These are phyloP conservation scores for Malacosoma neustria DNA, from an alignment of 2,888 invertebrate genomes.

Conservation along the genomic window DNA sequence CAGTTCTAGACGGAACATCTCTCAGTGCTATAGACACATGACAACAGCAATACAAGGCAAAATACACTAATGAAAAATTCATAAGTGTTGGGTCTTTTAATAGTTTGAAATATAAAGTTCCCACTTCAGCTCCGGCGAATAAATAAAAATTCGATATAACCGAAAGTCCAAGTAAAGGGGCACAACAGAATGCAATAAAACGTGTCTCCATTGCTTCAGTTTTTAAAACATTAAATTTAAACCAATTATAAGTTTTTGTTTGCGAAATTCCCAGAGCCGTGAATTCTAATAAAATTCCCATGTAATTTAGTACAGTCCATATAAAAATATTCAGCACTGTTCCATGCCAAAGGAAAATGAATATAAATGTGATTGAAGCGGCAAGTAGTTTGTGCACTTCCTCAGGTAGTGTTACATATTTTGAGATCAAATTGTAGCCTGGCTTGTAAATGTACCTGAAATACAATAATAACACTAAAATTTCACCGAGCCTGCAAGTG, in stretches of 20 bases:
- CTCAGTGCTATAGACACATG: constrained; percentile 59
- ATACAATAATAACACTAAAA: constrained; percentile 19
- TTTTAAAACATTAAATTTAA: constrained; percentile 48
- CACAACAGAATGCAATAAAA: constrained; percentile 79
- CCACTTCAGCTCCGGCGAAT: constrained; percentile 84
- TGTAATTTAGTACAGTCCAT: constrained; percentile 92
- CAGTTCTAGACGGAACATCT: constrained; percentile 49
- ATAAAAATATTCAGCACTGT: constrained; percentile 83
- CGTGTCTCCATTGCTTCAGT: constrained; percentile 69
- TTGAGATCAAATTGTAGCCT: constrained; percentile 41
- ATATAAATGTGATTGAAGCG: constrained; percentile 85
- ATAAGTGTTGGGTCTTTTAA: constrained; percentile 54
- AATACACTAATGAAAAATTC: constrained; percentile 36
- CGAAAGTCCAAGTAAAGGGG: constrained; percentile 85
- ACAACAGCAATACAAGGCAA: constrained; percentile 56
- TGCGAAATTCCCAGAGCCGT: constrained; percentile 66
- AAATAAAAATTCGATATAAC: constrained; percentile 92
- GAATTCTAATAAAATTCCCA: constrained; percentile 84
- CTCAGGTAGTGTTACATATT: constrained; percentile 36
- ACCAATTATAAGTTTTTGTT: constrained; percentile 52
- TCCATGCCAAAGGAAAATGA: constrained; percentile 95
- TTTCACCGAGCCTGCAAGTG: no score
- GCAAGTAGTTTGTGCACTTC: constrained; percentile 77
- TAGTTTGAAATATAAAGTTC: constrained; percentile 79
- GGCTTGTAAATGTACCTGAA: constrained; percentile 90